Base-by-base conservation (phyloP, 2,797 vertebrate genomes). In the Typhlichthys subterraneus region DNA sequence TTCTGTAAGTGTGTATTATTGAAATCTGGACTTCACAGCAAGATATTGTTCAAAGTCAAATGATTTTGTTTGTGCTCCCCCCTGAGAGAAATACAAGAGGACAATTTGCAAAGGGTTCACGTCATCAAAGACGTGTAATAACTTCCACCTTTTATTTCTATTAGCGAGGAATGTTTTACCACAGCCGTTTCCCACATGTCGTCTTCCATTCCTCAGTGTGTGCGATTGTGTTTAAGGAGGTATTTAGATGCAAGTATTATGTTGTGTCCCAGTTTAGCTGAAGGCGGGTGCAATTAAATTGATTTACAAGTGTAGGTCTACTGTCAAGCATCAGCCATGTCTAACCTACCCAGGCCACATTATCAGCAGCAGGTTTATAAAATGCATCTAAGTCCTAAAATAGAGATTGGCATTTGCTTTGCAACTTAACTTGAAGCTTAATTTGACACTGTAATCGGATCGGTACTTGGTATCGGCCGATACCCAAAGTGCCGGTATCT, bases 1-100 rank as follows among this genome's bases (percentile, higher is more conserved):
- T 89, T 64, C 76, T 87, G 77, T 84, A 73, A 73, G 74, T 80
- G 84, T 89, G 72, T 89, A 91, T 88, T 88, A 92, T 92, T 90
- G 76, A 90, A 85, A 53, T 68, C 75, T 87, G 73, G 84, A 75
- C 79, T 72, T 71, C 73, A 70, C 74, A 73, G 76, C 59, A 66
- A 69, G 68, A 84, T 75, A 88, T 82, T 19, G 75, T 85, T 87
- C 72, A 87, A 86, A 91, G 87, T 85, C 76, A 80, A 86, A 66
- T 56, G 47, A 2, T 50, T 50, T n/a, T 50, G n/a, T 15, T 15
- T 65, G 56, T 60, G 77, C 80, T 69, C 3, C 29, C 75, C 57
- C 74, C 48, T 1, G 3, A 33, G 73, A 69, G 66, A 69, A 79
- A 77, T 72, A 69, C 56, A 56, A 85, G 72, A 65, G 81, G 66